A percentile compares a stretch with the other conserved stretches of the same genome.
Evolutionary conservation across 2,113 vertebrate species (phyloP).

Genomic region (Echinops telfairi): DNA sequence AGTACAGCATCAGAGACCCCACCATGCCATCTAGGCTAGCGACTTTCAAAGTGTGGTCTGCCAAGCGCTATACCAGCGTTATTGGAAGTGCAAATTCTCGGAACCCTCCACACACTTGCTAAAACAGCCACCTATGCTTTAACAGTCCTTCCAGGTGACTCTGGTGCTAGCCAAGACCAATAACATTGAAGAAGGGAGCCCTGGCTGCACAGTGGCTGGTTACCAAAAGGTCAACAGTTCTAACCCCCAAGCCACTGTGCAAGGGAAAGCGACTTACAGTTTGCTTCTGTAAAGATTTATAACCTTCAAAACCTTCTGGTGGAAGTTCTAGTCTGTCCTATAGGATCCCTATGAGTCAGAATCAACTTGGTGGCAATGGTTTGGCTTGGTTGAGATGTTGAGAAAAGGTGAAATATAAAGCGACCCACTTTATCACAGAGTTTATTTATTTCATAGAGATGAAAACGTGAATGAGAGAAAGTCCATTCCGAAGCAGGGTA

Average conservation of each 20-base stretch:
- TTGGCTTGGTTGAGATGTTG: background rate
- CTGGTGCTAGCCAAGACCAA: background rate
- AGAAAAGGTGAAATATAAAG: background rate
- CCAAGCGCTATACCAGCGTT: background rate
- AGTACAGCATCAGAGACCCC: background rate
- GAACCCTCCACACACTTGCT: background rate
- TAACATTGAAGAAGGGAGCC: background rate
- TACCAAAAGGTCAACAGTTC: background rate
- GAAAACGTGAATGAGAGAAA: background rate
- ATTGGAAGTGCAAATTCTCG: background rate
- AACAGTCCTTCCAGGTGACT: background rate
- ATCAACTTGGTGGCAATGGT: background rate
- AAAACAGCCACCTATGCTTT: background rate
- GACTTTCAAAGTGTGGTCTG: background rate
- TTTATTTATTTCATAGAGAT: background rate
- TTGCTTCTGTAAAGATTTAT: background rate
- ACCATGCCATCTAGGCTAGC: background rate
- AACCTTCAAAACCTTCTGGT: background rate
- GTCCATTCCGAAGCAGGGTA: background rate
- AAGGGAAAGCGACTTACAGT: background rate
- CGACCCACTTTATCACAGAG: background rate
- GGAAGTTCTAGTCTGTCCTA: background rate
- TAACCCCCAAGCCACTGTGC: background rate
- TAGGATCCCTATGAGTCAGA: background rate
- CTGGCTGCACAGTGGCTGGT: background rate